Evolutionary conservation across 1,140 invertebrate genomes (phyloP).

Genomic region (Bombus soroeensis): DNA sequence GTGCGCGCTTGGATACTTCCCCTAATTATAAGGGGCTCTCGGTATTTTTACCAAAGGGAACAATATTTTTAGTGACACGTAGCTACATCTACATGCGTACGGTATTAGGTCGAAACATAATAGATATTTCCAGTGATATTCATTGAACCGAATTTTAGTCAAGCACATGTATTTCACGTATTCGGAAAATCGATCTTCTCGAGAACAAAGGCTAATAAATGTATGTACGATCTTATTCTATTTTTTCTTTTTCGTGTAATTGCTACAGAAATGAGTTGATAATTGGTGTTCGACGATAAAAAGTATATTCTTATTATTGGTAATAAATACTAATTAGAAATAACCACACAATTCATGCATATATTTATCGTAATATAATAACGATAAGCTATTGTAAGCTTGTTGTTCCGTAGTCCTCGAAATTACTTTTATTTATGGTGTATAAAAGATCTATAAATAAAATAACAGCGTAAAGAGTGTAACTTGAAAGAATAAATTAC

Average conservation of each 20-base stretch:
- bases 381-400: not conserved
- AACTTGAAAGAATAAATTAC: not conserved
- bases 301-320: not conserved
- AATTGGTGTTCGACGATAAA: not conserved
- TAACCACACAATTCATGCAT: not conserved
- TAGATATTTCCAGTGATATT: conserved; percentile 1
- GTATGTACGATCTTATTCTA: not conserved
- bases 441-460: not conserved
- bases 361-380: too few species aligned
- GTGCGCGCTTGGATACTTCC: not conserved
- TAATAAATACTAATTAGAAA: not conserved
- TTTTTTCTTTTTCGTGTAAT: not conserved
- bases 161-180: not conserved
- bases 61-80: not conserved
- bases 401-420: not conserved
- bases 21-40: not conserved
- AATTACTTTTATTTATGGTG: not conserved
- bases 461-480: not conserved
- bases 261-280: not conserved
- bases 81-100: too few species aligned
- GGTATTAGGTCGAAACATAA: not conserved
- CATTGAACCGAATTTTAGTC: conserved; percentile 20
- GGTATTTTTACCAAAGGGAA: not conserved
- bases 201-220: not conserved
- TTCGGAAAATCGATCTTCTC: not conserved